Base-by-base conservation (phyloP, 2,888 invertebrate species). In the Eupithecia exiguata region DNA sequence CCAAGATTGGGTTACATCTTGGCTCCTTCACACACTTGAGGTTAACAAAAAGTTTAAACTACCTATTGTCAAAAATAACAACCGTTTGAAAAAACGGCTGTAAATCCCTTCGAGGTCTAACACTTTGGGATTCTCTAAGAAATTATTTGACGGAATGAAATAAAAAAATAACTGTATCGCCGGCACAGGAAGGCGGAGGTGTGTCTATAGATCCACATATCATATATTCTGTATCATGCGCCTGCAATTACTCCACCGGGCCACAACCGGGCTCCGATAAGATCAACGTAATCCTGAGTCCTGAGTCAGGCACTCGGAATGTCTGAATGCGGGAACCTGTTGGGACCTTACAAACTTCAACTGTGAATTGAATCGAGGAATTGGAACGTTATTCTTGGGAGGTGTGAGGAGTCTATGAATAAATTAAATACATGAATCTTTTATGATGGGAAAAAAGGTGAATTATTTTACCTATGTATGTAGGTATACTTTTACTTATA, bases 231-330 rank as follows among this genome's bases (percentile, higher is more conserved):
- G 71, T 84, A 84, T 86, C 87, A 86, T 85, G 82, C 81, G 82
- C 83, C 83, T 84, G 82, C 89, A 90, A 91, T 91, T 89, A 90
- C 30, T 86, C 85, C 80, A 78, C 80, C 82, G 82, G 79, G 82
- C 80, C 30, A 86, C 85, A 80, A 78, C 80, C 82, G 82, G 79
- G 82, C 80, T 81, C 78, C 77, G 91, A 91, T 91, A 90, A 85
- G 82, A 91, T 90, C 89, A 88, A 89, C 79, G 78, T 87, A 84
- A 85, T 85, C 87, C 87, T 76, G 78, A 75, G 71, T 85, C 87
- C 87, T 76, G 78, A 75, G 71, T 75, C 62, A 73, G 74, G 65
- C 68, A 76, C 67, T 71, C 25, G 79, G 79, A 77, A 79, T 79
- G 75, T 68, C 63, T 63, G 46, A 68, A 68, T 68, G 71, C 65